Evolutionary conservation across 2,113 vertebrate genomes (phyloP).

Genomic region (Ailurus styani): DNA sequence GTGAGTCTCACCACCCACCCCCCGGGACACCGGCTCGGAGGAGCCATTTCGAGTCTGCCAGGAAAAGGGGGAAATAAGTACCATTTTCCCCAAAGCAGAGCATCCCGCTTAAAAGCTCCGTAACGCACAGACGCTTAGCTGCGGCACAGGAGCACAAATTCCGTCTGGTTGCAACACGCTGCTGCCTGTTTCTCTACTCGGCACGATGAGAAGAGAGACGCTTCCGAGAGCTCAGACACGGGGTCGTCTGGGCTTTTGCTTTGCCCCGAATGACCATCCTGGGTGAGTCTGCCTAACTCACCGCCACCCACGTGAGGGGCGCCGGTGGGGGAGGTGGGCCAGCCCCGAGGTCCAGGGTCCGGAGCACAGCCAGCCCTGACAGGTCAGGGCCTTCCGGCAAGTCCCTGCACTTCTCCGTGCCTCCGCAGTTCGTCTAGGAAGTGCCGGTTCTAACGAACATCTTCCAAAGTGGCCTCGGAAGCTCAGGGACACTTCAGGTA

Average conservation of each 20-base stretch:
- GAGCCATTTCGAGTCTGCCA: background rate
- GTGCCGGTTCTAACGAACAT: accelerated
- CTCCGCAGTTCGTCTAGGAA: background rate
- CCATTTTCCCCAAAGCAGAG: background rate
- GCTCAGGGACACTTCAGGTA: background rate
- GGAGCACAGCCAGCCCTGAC: accelerated
- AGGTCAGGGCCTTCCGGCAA: accelerated
- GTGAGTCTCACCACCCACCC: too few relatives aligned
- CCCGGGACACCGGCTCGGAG: background rate
- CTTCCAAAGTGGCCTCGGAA: background rate
- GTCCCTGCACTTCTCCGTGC: background rate
- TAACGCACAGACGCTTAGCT: background rate
- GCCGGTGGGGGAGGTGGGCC: accelerated
- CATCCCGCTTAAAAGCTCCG: background rate
- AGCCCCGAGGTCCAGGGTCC: accelerated
- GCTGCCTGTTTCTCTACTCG: background rate
- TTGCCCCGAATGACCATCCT: background rate
- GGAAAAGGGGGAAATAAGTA: background rate
- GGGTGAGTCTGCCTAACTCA: background rate
- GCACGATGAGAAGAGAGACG: background rate
- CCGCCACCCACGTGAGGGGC: accelerated
- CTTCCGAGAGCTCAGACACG: background rate
- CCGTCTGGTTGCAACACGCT: background rate
- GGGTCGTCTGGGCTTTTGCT: background rate
- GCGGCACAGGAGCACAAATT: background rate